Conservation (phyloP, 92 coral and sea anemone genomes). For the Epizoanthus rinbou region DNA sequence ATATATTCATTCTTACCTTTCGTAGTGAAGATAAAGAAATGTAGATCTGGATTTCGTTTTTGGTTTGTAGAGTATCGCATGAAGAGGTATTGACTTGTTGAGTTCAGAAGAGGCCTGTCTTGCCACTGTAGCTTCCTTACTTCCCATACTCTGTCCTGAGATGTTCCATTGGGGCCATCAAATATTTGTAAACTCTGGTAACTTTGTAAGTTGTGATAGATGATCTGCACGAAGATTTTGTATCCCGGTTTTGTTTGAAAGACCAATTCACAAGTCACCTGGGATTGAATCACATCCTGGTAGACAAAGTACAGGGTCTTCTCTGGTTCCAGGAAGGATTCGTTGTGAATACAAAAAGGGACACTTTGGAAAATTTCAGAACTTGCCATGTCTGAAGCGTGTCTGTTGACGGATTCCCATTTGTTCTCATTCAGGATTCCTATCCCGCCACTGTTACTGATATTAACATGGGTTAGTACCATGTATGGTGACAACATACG, state of each 20-base stretch:
- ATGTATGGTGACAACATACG: slow-evolving; percentile 49
- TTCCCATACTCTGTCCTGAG: slow-evolving; percentile 26
- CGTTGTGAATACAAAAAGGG: slow-evolving; percentile 47
- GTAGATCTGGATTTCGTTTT: background rate
- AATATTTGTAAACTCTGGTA: slow-evolving; percentile 26
- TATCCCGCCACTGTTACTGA: slow-evolving; percentile 42
- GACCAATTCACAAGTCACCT: slow-evolving; percentile 40
- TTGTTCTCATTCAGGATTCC: slow-evolving; percentile 40
- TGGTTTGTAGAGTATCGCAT: slow-evolving; percentile 33
- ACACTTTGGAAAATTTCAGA: slow-evolving; percentile 23
- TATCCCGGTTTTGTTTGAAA: slow-evolving; percentile 52
- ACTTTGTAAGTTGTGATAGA: slow-evolving; percentile 20
- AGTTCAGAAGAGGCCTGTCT: slow-evolving; percentile 48
- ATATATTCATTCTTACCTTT: slow-evolving; percentile 43
- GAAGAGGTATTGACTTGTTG: slow-evolving; percentile 17
- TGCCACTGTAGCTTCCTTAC: slow-evolving; percentile 30
- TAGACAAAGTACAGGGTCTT: slow-evolving; percentile 19
- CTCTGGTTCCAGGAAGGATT: slow-evolving; percentile 37
- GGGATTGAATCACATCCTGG: slow-evolving; percentile 2
- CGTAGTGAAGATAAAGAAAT: slow-evolving; percentile 53
- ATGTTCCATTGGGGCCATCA: slow-evolving; percentile 44
- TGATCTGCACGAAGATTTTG: slow-evolving; percentile 49
- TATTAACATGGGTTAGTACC: slow-evolving; percentile 41
- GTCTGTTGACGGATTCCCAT: slow-evolving; percentile 37
- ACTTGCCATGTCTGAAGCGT: slow-evolving; percentile 48